phyloP scores from a whole-genome alignment of 2,888 invertebrate genomes.

The Branchinecta sandiegonensis region DNA sequence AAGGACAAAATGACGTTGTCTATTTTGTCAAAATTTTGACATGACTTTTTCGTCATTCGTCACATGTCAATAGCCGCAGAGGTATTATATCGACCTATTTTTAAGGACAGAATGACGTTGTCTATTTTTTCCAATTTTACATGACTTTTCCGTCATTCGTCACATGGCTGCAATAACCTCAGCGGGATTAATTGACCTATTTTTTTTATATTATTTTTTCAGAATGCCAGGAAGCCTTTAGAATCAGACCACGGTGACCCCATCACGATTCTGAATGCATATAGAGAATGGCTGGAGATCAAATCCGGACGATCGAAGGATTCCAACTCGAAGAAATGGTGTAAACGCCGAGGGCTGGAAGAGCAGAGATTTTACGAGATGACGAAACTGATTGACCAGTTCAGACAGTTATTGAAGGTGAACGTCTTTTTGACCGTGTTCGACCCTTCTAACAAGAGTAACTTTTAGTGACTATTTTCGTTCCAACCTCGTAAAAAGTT shows the following conservation, averaged over 20 bases:
- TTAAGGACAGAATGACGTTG: too few relatives aligned
- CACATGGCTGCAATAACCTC: background rate
- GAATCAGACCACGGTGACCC: constrained; percentile 95
- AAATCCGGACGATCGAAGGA: constrained; percentile 42
- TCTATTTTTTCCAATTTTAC: too few relatives aligned
- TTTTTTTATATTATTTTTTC: constrained; percentile 26
- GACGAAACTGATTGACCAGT: constrained; percentile 78
- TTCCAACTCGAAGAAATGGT: constrained; percentile 56
- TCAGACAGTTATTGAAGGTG: constrained; percentile 62
- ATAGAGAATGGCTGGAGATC: constrained; percentile 72
- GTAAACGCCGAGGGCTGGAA: constrained; percentile 72
- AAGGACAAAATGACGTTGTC: too few relatives aligned
- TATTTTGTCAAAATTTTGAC: too few relatives aligned
- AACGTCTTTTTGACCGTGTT: too few relatives aligned
- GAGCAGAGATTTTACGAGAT: constrained; percentile 95
- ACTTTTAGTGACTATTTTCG: too few relatives aligned
- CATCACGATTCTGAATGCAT: constrained; percentile 69
- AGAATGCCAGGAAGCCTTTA: constrained; percentile 57
- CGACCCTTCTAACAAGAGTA: too few relatives aligned
- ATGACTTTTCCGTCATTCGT: too few relatives aligned
- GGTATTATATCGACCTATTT: too few relatives aligned
- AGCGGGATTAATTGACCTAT: background rate
- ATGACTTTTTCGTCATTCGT: too few relatives aligned
- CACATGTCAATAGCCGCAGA: too few relatives aligned
- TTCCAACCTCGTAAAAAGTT: too few relatives aligned